Conservation (phyloP, 2,797 vertebrate species). For the Nannoperca australis region DNA sequence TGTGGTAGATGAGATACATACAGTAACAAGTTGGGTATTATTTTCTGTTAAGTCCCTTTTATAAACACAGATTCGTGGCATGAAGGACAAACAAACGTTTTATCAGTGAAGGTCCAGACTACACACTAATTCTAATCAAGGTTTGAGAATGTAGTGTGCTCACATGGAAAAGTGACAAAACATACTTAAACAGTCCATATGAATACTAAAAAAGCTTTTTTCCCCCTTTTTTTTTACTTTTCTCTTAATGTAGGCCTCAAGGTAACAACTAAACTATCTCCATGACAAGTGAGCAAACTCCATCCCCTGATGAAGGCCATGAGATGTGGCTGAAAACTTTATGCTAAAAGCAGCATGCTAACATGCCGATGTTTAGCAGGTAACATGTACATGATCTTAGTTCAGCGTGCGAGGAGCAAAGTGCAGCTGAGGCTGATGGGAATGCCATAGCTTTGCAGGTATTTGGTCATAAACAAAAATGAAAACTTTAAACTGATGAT, state of each 20-base stretch:
- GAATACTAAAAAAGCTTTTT: background rate
- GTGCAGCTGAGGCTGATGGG: background rate
- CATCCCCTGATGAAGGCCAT: background rate
- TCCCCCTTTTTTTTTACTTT: background rate
- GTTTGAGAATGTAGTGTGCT: background rate
- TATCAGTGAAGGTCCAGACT: background rate
- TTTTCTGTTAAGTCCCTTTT: constrained; percentile 2
- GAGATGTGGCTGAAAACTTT: background rate
- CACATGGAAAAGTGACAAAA: background rate
- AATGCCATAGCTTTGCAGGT: background rate
- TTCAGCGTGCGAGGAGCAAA: background rate
- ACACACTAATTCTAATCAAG: background rate
- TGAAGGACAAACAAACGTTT: constrained; percentile 25
- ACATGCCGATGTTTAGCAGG: background rate
- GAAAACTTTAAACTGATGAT: too few species aligned
- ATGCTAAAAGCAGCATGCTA: background rate
- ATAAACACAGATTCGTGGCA: constrained; percentile 4
- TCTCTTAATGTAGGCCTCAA: background rate
- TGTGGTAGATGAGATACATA: constrained; percentile 12
- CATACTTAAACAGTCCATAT: background rate
- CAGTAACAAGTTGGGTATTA: background rate
- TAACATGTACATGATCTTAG: background rate
- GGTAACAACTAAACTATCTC: background rate
- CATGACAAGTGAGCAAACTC: constrained; percentile 9
- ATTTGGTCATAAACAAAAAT: too few species aligned